Evolutionary conservation across 2,113 vertebrate genomes (phyloP).

Genomic region (Phaetusa simplex): DNA sequence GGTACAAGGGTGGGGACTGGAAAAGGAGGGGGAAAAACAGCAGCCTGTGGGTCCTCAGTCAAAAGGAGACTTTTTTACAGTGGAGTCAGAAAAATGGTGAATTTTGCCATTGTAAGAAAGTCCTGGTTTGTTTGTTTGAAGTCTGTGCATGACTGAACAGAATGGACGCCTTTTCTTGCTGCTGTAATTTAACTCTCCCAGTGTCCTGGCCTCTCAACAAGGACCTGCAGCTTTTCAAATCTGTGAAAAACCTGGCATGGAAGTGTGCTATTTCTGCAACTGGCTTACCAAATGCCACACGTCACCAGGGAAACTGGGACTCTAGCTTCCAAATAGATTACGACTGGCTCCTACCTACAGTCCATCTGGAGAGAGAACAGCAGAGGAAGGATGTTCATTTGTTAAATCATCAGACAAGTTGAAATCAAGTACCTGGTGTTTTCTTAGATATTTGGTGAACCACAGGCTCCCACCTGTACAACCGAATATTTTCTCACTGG

Average conservation of each 20-base stretch:
- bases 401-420: background rate
- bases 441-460: background rate
- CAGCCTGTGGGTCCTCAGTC: background rate
- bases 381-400: background rate
- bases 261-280: background rate
- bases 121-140: background rate
- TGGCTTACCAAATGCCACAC: background rate
- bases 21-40: fast-evolving
- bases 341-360: background rate
- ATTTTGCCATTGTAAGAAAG: background rate
- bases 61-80: background rate
- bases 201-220: background rate
- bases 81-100: background rate
- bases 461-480: background rate
- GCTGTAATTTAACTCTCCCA: background rate
- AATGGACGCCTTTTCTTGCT: background rate
- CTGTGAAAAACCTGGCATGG: background rate
- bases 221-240: background rate
- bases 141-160: background rate
- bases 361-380: background rate
- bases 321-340: background rate
- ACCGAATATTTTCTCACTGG: background rate
- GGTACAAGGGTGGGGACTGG: background rate
- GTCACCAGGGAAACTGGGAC: background rate
- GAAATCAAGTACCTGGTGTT: background rate